Base-by-base conservation (phyloP, 2,113 vertebrate species). In the Smithornis capensis region DNA sequence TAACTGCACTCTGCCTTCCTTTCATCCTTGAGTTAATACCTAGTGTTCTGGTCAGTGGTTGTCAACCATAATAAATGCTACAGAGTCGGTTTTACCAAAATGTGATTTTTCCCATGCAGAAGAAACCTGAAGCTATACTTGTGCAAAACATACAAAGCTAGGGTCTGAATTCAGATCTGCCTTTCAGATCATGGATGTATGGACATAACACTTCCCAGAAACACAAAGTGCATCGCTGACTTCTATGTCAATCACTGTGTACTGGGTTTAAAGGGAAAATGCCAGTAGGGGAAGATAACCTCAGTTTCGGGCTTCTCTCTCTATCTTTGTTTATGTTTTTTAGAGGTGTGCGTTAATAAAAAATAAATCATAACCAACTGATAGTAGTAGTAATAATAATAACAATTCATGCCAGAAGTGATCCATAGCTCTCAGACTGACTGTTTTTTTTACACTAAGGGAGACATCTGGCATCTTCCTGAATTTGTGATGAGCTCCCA, bases 201-300 rank as follows among this genome's bases (percentile, higher is more conserved):
- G 50, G 71, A 37, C 89, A 83, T 86, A 63, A 19, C 59, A 52
- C 76, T 92, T 92, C 28, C 64, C 71, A 92, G 69, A 84, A 79
- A 53, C 14, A 63, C 25, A 38, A 57, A 93, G 42, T 63, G 16
- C 57, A 88, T 89, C 93, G 55, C 56, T 93, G 92, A 87, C 79
- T 97, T 94, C 75, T 96, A n/a, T n/a, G n/a, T n/a, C 94, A 94
- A 86, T 93, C 93, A 78, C 37, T 38, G 47, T 91, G 83, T 83
- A 49, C 65, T 60, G 35, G 16, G 92, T 94, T 82, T 81, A 57
- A 94, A 96, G 23, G 40, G 47, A 88, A 75, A 40, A 64, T 45
- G 95, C 47, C 70, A 87, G 53, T 25, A 94, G 49, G 8, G 50
- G 44, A 76, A 94, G 63, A 94, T 65, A 95, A 90, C 24, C 27